Conservation (phyloP, 2,113 vertebrate genomes). For the Cyprinodon brontotheroides region DNA sequence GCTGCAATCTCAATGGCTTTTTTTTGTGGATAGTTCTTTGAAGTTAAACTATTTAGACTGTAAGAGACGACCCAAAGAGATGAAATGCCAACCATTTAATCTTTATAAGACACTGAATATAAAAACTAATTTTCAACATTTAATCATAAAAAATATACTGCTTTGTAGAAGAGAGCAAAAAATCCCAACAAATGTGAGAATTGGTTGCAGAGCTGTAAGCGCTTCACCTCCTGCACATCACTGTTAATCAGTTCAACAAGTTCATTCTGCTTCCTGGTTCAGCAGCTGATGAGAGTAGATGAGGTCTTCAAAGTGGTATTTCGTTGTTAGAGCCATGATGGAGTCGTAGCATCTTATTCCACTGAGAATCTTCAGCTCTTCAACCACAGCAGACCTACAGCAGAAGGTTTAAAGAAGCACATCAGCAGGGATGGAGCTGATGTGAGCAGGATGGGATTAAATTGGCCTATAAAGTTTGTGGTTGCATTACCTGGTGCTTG, state of each 20-base stretch:
- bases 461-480: not conserved
- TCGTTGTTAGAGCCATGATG: constrained; percentile 81
- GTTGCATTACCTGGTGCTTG: constrained; percentile 63
- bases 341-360: constrained; percentile 82
- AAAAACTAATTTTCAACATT: constrained; percentile 38
- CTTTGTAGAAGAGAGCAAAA: constrained; percentile 21
- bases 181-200: not conserved
- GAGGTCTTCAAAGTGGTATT: constrained; percentile 82
- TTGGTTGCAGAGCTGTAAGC: not conserved
- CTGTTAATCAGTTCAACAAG: not conserved
- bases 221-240: not conserved
- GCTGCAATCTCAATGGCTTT: too few species aligned
- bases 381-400: constrained; percentile 82
- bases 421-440: not conserved
- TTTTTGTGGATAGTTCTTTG: too few species aligned
- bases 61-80: not conserved
- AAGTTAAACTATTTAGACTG: not conserved
- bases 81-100: not conserved
- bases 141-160: constrained; percentile 60
- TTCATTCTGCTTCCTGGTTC: constrained; percentile 56
- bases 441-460: too few species aligned
- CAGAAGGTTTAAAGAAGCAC: not conserved
- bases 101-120: not conserved
- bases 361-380: constrained; percentile 83
- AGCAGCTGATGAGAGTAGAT: constrained; percentile 71